Conservation (phyloP, 2,888 invertebrate species). For the Calameuta filiformis region DNA sequence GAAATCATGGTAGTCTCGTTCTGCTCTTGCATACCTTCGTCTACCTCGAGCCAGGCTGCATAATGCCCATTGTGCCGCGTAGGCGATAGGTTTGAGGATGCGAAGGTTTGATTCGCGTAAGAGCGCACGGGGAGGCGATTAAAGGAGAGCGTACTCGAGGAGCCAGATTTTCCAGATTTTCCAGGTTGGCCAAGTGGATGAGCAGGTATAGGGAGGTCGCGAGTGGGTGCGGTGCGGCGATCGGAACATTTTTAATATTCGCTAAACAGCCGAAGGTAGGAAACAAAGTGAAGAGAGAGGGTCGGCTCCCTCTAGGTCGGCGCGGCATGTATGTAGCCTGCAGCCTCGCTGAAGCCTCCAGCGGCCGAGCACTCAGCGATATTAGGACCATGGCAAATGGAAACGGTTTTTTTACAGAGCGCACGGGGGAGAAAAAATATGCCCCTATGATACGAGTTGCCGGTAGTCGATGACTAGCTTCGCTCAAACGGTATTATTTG, state of each 20-base stretch:
- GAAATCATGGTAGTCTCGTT: conserved; percentile 2
- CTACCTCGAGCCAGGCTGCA: conserved; percentile 15
- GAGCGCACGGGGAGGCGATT: too few species aligned
- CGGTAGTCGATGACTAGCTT: background rate
- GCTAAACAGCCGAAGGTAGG: conserved; percentile 20
- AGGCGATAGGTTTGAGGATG: conserved; percentile 1
- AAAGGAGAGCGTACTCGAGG: too few species aligned
- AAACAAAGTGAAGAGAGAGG: background rate
- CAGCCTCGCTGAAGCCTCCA: conserved; percentile 4
- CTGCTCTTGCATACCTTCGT: conserved; percentile 12
- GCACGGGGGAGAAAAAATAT: conserved; percentile 3
- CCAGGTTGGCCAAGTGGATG: too few species aligned
- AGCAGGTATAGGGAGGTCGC: too few species aligned
- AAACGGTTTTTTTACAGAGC: conserved; percentile 5
- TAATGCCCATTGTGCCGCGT: conserved; percentile 52
- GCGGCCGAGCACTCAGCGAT: conserved; percentile 50
- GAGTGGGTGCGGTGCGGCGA: background rate
- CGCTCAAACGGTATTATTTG: background rate
- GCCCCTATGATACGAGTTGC: too few species aligned
- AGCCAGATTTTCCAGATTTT: too few species aligned
- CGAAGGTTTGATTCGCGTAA: too few species aligned
- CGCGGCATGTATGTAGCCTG: background rate
- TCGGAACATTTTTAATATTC: conserved; percentile 22
- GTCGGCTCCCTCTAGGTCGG: background rate
- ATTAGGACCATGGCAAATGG: conserved; percentile 39